Conservation (phyloP, 2,888 invertebrate genomes). For the Drosophila lutescens region DNA sequence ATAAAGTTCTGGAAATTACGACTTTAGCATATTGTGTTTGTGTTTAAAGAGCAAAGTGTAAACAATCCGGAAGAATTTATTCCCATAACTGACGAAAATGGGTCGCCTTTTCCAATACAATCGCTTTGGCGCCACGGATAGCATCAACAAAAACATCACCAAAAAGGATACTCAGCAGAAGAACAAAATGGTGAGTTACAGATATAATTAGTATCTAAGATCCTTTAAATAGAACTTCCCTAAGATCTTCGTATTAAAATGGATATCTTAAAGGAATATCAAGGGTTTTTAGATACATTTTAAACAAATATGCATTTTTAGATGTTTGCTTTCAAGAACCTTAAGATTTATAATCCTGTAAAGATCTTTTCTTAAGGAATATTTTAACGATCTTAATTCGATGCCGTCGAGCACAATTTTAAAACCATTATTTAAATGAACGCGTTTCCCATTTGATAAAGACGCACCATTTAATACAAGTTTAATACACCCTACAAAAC, state of each 20-base stretch:
- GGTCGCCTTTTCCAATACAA: constrained; percentile 82
- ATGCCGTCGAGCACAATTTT: too few relatives aligned
- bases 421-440: too few relatives aligned
- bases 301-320: too few relatives aligned
- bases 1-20: constrained; percentile 31
- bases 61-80: constrained; percentile 37
- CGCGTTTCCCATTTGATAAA: too few relatives aligned
- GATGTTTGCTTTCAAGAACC: too few relatives aligned
- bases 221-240: background rate
- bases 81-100: constrained; percentile 58
- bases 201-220: background rate
- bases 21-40: constrained; percentile 46
- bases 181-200: constrained; percentile 65
- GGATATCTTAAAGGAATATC: too few relatives aligned
- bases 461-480: background rate
- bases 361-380: too few relatives aligned
- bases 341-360: too few relatives aligned
- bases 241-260: too few relatives aligned
- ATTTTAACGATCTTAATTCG: too few relatives aligned
- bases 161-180: constrained; percentile 72
- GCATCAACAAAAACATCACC: constrained; percentile 52
- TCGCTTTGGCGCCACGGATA: constrained; percentile 76
- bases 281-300: too few relatives aligned
- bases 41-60: constrained; percentile 51
- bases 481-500: background rate